Evolutionary conservation across 2,797 vertebrate species (phyloP), one percentile per base, ranked within the genome.

Genomic region (Pitangus sulphuratus): DNA sequence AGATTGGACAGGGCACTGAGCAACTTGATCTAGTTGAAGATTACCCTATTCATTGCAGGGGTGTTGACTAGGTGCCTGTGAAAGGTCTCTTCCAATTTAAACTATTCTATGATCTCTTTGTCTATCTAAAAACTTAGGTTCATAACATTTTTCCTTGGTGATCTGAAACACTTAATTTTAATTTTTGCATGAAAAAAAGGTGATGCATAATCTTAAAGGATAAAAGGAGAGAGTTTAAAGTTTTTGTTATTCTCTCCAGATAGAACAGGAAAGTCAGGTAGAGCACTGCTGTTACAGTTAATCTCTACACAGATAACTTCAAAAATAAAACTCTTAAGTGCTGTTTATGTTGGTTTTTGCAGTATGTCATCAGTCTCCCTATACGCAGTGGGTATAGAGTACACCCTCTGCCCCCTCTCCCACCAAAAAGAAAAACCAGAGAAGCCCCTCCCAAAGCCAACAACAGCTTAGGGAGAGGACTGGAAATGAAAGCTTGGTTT

Each of bases 401-500:
- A 86, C 31, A 2, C 12, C 4, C 13, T 44, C 9, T 50, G 12
- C 5, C 2, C 1, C 3, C 3, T 3, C 30, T 20, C 4, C 7
- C 5, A 7, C 14, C 4, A n/a, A 21, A 45, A 25, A 24, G 47
- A 31, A 45, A 68, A 12, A 5, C 12, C 31, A 14, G 14, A 42
- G 19, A 80, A 45, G 1, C 19, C 11, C 20, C 3, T 2, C 15
- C 19, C 4, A 1, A 56, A 33, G 1, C 1, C 24, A 37, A 8
- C 9, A 25, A 33, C 7, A 61, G 4, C n/a, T 60, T 71, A 28
- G 22, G 1, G 12, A 6, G 3, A 40, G 8, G 12, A 9, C 22
- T 81, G 18, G n/a, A 89, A 54, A 15, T 15, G 3, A 7, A 60
- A 45, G 10, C 9, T 42, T 83, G 21, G 5, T 15, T 56, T 50